Percentiles rank a stretch among this genome's conserved stretches.
These are phyloP conservation scores for Semotilus atromaculatus DNA, from an alignment of 2,797 vertebrate genomes.

Conservation along the genomic window DNA sequence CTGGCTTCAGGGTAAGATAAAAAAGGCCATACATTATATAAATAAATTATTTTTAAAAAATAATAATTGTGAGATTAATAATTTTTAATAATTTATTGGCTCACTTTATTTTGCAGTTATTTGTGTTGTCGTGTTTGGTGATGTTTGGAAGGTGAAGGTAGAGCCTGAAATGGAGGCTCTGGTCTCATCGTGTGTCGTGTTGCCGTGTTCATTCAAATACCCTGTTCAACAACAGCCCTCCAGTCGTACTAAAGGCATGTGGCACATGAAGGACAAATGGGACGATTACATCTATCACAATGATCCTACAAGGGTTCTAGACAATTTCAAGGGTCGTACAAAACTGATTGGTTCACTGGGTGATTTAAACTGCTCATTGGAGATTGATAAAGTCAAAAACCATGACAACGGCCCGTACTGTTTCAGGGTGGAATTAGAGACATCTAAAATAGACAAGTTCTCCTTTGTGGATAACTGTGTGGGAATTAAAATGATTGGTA, in stretches of 20 bases:
- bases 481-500: slow-evolving; percentile 53
- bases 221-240: slow-evolving; percentile 32
- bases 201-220: slow-evolving; percentile 72
- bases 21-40: background rate
- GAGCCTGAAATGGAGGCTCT: slow-evolving; percentile 45
- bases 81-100: too few relatives aligned
- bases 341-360: slow-evolving; percentile 60
- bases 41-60: too few relatives aligned
- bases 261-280: background rate
- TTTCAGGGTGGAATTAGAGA: slow-evolving; percentile 65
- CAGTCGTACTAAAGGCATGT: slow-evolving; percentile 63
- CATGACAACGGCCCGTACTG: slow-evolving; percentile 70
- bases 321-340: slow-evolving; percentile 64
- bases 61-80: too few relatives aligned
- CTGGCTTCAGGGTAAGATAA: background rate
- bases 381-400: slow-evolving; percentile 57
- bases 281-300: background rate
- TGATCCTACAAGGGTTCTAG: fast-evolving
- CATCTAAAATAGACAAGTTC: slow-evolving; percentile 15
- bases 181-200: slow-evolving; percentile 70
- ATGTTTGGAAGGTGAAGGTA: slow-evolving; percentile 59
- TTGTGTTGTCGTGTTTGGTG: slow-evolving; percentile 33
- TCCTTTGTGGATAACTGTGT: slow-evolving; percentile 67
- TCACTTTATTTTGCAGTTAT: slow-evolving; percentile 59
- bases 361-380: slow-evolving; percentile 68